phyloP scores from a whole-genome alignment of 37 sponge, comb jelly and placozoan species.

The Halisarca cf. caerulea region DNA sequence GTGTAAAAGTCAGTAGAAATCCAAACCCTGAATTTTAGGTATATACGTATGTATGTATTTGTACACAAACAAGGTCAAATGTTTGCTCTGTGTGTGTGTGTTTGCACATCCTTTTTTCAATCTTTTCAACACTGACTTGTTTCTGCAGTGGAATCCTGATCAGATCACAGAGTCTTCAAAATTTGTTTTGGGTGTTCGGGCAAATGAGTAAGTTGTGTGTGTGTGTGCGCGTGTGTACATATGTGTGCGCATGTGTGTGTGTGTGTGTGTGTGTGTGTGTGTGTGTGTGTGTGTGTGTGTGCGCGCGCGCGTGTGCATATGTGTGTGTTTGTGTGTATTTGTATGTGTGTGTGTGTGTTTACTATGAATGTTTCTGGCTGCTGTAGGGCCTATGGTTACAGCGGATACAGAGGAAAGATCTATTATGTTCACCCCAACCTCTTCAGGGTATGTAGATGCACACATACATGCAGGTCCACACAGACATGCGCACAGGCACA shows the following conservation, averaged over 20 bases:
- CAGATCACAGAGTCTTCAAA: conserved; percentile 38
- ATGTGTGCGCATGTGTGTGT: no score
- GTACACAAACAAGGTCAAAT: no score
- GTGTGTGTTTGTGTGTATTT: no score
- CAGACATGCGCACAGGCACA: not conserved
- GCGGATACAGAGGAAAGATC: conserved; percentile 77
- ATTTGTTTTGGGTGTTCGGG: conserved; percentile 78
- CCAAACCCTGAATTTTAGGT: no score
- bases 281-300: not conserved
- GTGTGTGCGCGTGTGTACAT: no score
- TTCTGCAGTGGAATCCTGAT: conserved; percentile 72
- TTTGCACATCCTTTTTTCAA: no score
- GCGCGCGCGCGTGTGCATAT: no score
- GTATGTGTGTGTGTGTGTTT: no score
- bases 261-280: not conserved
- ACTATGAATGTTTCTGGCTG: not conserved
- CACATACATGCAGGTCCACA: not conserved
- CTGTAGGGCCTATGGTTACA: conserved; percentile 71
- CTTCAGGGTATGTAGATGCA: conserved; percentile 59
- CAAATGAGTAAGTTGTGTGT: conserved; percentile 68
- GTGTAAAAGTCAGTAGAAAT: no score
- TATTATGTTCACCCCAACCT: conserved; percentile 84
- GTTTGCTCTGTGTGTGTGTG: no score
- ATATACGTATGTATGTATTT: no score
- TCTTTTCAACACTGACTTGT: not conserved